phyloP scores from a whole-genome alignment of 1,140 invertebrate genomes.

The Schlechtendalia chinensis region DNA sequence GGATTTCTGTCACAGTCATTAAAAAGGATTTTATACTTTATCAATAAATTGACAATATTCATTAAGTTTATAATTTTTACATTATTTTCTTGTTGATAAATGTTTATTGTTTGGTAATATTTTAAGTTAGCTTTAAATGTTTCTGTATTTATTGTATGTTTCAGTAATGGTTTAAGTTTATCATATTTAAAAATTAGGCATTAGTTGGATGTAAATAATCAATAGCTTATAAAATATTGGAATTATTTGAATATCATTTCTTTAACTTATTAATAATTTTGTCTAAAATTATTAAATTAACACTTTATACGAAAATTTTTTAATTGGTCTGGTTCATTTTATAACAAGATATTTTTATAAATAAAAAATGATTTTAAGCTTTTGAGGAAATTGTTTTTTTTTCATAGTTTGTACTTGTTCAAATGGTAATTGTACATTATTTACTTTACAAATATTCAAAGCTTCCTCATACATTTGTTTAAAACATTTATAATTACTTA shows the following conservation, averaged over 20 bases:
- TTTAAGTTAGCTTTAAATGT: not conserved
- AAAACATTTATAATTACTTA: not conserved
- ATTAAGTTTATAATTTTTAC: not conserved
- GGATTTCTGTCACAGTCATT: too few species aligned
- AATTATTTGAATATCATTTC: slow-evolving; percentile 8
- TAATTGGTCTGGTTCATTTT: not conserved
- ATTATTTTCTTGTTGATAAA: slow-evolving; percentile 22
- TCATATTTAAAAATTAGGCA: not conserved
- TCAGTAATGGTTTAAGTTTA: not conserved
- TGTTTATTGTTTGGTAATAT: slow-evolving; percentile 11
- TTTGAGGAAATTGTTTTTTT: slow-evolving; percentile 8
- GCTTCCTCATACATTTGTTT: slow-evolving; percentile 9
- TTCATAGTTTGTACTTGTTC: not conserved
- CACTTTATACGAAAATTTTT: slow-evolving; percentile 15
- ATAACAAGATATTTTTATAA: slow-evolving; percentile 4
- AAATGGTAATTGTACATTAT: slow-evolving; percentile 15
- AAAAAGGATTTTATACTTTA: slow-evolving; percentile 18
- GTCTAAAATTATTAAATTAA: slow-evolving; percentile 1
- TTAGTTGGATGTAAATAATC: not conserved
- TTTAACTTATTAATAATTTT: slow-evolving; percentile 22
- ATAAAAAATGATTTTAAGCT: slow-evolving; percentile 26
- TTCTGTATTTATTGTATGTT: not conserved
- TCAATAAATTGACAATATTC: slow-evolving; percentile 1
- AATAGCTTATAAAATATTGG: too few species aligned
- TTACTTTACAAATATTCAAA: slow-evolving; percentile 20